Evolutionary conservation across 2,888 invertebrate species (phyloP).

Genomic region (Phymatocera aterrima): DNA sequence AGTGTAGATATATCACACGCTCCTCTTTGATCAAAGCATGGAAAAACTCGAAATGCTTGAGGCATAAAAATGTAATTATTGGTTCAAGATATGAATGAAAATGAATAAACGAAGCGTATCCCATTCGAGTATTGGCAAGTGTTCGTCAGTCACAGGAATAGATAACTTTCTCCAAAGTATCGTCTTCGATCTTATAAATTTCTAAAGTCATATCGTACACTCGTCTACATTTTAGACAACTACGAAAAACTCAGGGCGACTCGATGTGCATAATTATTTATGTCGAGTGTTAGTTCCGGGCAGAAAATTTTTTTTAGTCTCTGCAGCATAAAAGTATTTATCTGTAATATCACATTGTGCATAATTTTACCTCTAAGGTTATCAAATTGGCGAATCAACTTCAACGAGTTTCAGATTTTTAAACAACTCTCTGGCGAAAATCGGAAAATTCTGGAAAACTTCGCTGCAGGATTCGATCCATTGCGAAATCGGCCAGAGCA

Average conservation of each 20-base stretch:
- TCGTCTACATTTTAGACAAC: too few relatives aligned
- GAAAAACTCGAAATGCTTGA: slow-evolving; percentile 24
- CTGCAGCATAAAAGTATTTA: too few relatives aligned
- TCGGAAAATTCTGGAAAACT: too few relatives aligned
- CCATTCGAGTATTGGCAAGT: background rate
- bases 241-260: too few relatives aligned
- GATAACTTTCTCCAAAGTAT: background rate
- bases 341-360: too few relatives aligned
- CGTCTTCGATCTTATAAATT: background rate
- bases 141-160: background rate
- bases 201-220: too few relatives aligned
- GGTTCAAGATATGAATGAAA: slow-evolving; percentile 2
- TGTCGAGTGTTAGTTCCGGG: too few relatives aligned
- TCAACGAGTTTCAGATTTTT: too few relatives aligned
- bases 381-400: too few relatives aligned
- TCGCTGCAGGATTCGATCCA: background rate
- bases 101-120: background rate
- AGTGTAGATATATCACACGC: background rate
- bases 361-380: too few relatives aligned
- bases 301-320: too few relatives aligned
- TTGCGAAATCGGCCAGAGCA: background rate
- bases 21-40: slow-evolving; percentile 30
- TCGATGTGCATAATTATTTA: too few relatives aligned
- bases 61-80: slow-evolving; percentile 36
- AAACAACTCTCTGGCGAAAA: background rate